Percentiles rank a stretch among this genome's conserved stretches.
These are phyloP conservation scores for Habroteleia sp. DNA, from an alignment of 2,888 invertebrate genomes.

Conservation along the genomic window DNA sequence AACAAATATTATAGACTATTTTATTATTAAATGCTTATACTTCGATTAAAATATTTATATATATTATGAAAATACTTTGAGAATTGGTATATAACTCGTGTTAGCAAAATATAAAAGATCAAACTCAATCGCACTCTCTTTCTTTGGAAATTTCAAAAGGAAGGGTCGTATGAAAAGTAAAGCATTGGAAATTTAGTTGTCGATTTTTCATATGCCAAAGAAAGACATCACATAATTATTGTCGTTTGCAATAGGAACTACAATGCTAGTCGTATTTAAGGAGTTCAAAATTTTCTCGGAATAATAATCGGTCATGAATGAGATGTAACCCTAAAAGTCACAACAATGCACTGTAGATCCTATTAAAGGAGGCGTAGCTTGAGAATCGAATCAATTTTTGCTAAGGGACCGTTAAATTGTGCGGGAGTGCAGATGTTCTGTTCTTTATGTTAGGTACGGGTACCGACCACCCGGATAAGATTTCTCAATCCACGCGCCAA, in stretches of 20 bases:
- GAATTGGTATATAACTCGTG: no score
- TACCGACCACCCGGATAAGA: constrained; percentile 50
- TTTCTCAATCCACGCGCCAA: constrained; percentile 50
- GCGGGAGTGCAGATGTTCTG: constrained; percentile 60
- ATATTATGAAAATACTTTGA: no score
- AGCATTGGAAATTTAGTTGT: constrained; percentile 13
- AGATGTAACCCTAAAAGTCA: constrained; percentile 57
- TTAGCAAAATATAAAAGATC: not conserved
- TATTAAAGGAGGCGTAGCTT: constrained; percentile 49
- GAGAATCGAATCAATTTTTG: constrained; percentile 47
- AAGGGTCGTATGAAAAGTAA: constrained; percentile 11
- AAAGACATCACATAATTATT: constrained; percentile 32
- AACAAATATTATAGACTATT: no score
- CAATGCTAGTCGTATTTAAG: constrained; percentile 19
- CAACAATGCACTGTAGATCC: constrained; percentile 55
- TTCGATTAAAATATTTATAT: no score
- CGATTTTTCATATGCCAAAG: constrained; percentile 16
- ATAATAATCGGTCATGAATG: constrained; percentile 52
- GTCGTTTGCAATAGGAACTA: constrained; percentile 6
- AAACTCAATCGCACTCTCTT: not conserved
- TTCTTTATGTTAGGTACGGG: constrained; percentile 7
- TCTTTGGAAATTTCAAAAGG: constrained; percentile 1
- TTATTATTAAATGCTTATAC: no score
- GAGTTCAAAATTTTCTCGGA: constrained; percentile 30
- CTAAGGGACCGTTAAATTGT: constrained; percentile 56